phyloP scores from a whole-genome alignment of 1,140 invertebrate genomes.

The Phocides pigmalion region DNA sequence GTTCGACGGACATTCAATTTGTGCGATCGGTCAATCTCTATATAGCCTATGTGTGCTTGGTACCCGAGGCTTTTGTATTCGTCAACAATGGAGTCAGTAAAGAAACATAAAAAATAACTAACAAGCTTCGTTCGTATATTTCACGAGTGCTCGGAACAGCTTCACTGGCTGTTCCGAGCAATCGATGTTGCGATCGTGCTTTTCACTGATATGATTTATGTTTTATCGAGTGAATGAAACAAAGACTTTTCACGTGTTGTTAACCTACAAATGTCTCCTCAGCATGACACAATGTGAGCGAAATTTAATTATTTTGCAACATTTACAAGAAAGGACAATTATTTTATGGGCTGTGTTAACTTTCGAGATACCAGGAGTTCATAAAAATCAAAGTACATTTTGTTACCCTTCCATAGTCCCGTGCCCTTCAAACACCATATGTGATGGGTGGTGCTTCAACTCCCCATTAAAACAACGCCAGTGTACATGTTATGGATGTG shows the following conservation, averaged over 20 bases:
- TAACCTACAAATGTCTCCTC: too few species aligned
- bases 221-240: too few species aligned
- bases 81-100: conserved; percentile 42
- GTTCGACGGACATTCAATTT: conserved; percentile 72
- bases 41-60: conserved; percentile 58
- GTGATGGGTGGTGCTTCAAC: neutral
- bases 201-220: too few species aligned
- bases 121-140: neutral
- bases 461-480: too few species aligned
- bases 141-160: neutral
- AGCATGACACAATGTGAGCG: too few species aligned
- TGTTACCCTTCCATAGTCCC: neutral
- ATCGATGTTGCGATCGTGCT: too few species aligned
- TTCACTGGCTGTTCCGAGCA: neutral
- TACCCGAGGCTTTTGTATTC: conserved; percentile 52
- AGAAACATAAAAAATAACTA: conserved; percentile 28
- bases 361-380: conserved; percentile 14
- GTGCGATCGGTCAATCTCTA: conserved; percentile 73
- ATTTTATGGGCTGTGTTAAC: conserved; percentile 2
- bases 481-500: too few species aligned
- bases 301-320: too few species aligned
- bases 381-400: neutral
- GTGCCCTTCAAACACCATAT: conserved; percentile 1
- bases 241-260: too few species aligned
- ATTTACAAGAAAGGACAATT: too few species aligned